phyloP scores from a whole-genome alignment of 2,888 invertebrate genomes.

The Melitaea athalia region DNA sequence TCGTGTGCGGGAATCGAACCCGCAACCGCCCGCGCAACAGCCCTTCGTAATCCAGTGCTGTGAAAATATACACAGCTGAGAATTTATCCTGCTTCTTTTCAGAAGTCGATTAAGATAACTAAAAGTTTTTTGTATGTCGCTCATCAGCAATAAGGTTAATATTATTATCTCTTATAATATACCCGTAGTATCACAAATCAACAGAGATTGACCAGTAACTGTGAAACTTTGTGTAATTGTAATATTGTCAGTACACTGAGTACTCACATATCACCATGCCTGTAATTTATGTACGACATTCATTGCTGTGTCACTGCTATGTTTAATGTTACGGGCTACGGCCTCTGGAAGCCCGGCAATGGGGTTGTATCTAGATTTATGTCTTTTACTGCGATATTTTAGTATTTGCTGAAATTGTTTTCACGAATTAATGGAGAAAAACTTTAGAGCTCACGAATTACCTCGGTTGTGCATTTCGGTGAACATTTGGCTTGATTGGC shows the following conservation, averaged over 20 bases:
- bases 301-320: conserved; percentile 49
- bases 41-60: too few relatives aligned
- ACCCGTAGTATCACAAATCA: neutral
- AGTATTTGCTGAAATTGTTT: conserved; percentile 35
- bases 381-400: conserved; percentile 42
- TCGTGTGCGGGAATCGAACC: too few relatives aligned
- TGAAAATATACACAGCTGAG: too few relatives aligned
- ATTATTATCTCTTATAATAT: neutral
- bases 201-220: conserved; percentile 7
- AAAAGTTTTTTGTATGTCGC: too few relatives aligned
- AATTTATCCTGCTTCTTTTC: too few relatives aligned
- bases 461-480: conserved; percentile 27
- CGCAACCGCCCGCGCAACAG: too few relatives aligned
- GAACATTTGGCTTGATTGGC: conserved; percentile 20
- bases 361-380: conserved; percentile 47
- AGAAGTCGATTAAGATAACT: too few relatives aligned
- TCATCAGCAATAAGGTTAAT: too few relatives aligned
- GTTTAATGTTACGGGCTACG: conserved; percentile 45
- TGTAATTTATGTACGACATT: conserved; percentile 49
- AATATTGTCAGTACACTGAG: conserved; percentile 25
- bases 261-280: conserved; percentile 43
- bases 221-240: conserved; percentile 21
- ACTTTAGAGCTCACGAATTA: conserved; percentile 14
- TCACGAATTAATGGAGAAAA: conserved; percentile 20
- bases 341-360: conserved; percentile 43